A percentile compares a stretch with the other conserved stretches of the same genome.
phyloP scores from a whole-genome alignment of 2,888 invertebrate genomes.

The Panopea generosa region DNA sequence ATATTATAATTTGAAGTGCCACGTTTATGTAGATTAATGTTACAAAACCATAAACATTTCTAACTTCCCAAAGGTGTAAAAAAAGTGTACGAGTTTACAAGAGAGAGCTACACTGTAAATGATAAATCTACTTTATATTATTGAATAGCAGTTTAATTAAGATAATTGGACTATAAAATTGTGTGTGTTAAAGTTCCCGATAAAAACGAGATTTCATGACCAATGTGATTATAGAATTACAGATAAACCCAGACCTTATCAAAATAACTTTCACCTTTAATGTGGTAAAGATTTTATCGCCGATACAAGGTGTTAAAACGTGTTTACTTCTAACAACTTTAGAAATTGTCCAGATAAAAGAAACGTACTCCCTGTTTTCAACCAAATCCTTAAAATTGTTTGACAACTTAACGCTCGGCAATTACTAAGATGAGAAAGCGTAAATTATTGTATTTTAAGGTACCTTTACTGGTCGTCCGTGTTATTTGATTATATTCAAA shows the following conservation, averaged over 20 bases:
- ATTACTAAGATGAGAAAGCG: conserved; percentile 4
- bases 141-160: conserved; percentile 5
- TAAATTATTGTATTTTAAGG: conserved; percentile 10
- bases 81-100: no score
- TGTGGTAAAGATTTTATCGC: conserved; percentile 25
- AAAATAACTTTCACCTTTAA: conserved; percentile 28
- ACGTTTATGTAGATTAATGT: no score
- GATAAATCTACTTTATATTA: no score
- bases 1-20: no score
- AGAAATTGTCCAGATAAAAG: conserved; percentile 16
- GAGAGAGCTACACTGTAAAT: no score
- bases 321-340: conserved; percentile 17
- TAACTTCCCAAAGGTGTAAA: no score
- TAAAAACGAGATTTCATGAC: conserved; percentile 1
- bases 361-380: not conserved
- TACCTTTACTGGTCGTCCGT: conserved; percentile 14
- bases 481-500: not conserved
- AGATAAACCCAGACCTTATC: conserved; percentile 19
- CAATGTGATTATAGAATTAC: conserved; percentile 10
- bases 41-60: no score
- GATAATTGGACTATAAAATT: conserved; percentile 22
- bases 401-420: conserved; percentile 9
- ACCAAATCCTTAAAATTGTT: conserved; percentile 9
- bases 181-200: conserved; percentile 1
- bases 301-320: conserved; percentile 25